Percentiles rank a stretch among this genome's conserved stretches.
These are phyloP conservation scores for Crotophaga sulcirostris DNA, from an alignment of 2,113 vertebrate genomes.

Conservation along the genomic window DNA sequence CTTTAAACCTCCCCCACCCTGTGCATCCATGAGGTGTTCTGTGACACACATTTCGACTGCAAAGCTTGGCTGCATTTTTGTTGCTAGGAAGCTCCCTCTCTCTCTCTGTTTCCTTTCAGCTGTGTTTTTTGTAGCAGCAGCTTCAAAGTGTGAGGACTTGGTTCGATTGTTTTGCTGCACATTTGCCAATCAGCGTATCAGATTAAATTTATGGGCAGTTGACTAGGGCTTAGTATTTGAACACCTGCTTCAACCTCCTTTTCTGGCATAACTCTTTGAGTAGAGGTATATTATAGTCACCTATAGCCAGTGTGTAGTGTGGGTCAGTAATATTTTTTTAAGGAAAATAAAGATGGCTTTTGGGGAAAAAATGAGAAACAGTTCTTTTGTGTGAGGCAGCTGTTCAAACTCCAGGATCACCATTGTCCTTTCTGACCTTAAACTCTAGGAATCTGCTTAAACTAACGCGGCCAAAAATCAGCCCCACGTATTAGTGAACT, in stretches of 20 bases:
- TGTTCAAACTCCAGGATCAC: not conserved
- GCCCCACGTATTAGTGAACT: not conserved
- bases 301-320: not conserved
- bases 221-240: conserved; percentile 18
- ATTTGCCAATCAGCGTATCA: not conserved
- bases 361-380: not conserved
- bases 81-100: conserved; percentile 39
- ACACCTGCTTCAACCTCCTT: conserved; percentile 36
- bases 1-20: not conserved
- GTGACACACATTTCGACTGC: not conserved
- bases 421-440: not conserved
- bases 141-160: conserved; percentile 23
- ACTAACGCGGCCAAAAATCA: not conserved
- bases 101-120: not conserved
- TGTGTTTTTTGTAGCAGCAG: conserved; percentile 33
- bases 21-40: not conserved
- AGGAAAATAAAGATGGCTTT: conserved; percentile 3
- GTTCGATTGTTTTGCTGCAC: conserved; percentile 46
- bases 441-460: not conserved
- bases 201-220: conserved; percentile 35
- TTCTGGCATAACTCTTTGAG: not conserved
- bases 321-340: not conserved
- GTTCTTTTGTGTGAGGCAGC: not conserved
- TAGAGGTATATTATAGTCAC: not conserved
- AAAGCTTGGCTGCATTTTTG: not conserved